Conservation (phyloP, 2,113 vertebrate species). For the Daboia siamensis region DNA sequence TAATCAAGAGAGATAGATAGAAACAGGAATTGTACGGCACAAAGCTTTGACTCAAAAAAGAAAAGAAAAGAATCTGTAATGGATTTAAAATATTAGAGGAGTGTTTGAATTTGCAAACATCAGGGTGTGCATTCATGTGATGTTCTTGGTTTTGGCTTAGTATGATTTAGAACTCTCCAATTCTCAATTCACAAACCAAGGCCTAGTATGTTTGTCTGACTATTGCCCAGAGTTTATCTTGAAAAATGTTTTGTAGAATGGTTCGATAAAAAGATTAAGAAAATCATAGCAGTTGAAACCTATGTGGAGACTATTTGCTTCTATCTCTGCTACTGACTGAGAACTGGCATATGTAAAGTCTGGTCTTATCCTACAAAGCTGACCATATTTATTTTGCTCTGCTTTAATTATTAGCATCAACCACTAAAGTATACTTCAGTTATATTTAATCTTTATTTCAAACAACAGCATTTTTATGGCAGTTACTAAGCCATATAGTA, state of each 20-base stretch:
- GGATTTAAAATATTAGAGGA: neutral
- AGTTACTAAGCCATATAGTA: neutral
- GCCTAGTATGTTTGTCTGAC: neutral
- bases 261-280: neutral
- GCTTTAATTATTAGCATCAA: neutral
- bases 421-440: neutral
- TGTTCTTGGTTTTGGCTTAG: neutral
- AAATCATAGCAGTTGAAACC: neutral
- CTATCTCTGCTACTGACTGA: neutral
- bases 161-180: neutral
- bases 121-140: neutral
- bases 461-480: neutral
- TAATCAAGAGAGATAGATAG: neutral
- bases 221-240: neutral
- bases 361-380: neutral
- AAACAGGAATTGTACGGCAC: neutral
- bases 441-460: neutral
- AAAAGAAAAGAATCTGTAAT: neutral
- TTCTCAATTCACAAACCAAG: neutral
- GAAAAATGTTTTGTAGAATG: neutral
- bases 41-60: neutral
- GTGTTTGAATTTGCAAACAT: neutral
- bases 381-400: neutral
- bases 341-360: neutral
- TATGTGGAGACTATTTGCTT: neutral